These are phyloP conservation scores for Pterostichus niger DNA, from an alignment of 2,888 invertebrate species.

Conservation along the genomic window DNA sequence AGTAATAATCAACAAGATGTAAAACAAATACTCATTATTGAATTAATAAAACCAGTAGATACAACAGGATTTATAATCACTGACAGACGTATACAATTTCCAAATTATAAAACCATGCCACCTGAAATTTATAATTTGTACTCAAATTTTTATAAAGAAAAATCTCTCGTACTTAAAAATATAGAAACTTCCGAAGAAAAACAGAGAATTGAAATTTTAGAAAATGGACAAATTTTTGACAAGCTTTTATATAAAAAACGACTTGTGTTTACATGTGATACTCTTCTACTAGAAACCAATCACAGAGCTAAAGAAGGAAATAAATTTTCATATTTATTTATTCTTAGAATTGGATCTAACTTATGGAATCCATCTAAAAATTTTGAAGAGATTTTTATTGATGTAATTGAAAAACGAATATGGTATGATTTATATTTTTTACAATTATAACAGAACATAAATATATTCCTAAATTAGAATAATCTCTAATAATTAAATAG, in stretches of 20 bases:
- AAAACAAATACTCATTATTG: too few species aligned
- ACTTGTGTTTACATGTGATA: constrained; percentile 81
- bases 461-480: too few species aligned
- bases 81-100: too few species aligned
- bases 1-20: too few species aligned
- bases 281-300: constrained; percentile 82
- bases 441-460: too few species aligned
- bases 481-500: too few species aligned
- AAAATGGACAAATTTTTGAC: constrained; percentile 69
- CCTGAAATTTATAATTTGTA: constrained; percentile 66
- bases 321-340: constrained; percentile 81
- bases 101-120: too few species aligned
- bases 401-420: constrained; percentile 82
- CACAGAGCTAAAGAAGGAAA: constrained; percentile 78
- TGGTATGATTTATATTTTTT: constrained; percentile 72
- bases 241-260: constrained; percentile 77
- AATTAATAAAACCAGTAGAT: too few species aligned
- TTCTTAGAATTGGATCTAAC: constrained; percentile 84
- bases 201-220: constrained; percentile 68
- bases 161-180: neutral
- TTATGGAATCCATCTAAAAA: constrained; percentile 81
- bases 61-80: too few species aligned
- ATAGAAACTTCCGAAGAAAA: neutral
- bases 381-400: constrained; percentile 82
- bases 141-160: constrained; percentile 69